These are phyloP conservation scores for Aurelia coerulea DNA, from an alignment of 30 jellyfish, hydroid and myxozoan genomes.

Conservation along the genomic window DNA sequence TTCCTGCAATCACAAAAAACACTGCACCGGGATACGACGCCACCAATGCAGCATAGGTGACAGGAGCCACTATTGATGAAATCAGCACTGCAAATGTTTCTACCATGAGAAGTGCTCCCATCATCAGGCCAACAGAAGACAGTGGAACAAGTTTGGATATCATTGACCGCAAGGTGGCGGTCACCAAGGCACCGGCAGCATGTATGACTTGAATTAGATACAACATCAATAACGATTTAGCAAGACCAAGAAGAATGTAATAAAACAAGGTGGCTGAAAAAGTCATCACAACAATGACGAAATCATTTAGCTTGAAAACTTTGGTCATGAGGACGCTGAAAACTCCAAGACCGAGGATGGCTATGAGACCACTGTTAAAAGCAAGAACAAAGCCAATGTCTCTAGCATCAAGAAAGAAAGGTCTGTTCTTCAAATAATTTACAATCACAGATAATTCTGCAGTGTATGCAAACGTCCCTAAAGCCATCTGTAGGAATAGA, in stretches of 20 bases:
- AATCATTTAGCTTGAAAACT: constrained; percentile 1
- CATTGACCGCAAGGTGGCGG: constrained; percentile 14
- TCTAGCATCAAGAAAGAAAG: background rate
- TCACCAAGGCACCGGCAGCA: constrained; percentile 1
- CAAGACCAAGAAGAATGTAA: constrained; percentile 2
- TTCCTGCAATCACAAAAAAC: background rate
- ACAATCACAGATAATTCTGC: constrained; percentile 8
- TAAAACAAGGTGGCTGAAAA: background rate
- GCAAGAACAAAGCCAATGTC: constrained; percentile 12
- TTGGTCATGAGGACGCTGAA: background rate
- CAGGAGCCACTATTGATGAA: constrained; percentile 13
- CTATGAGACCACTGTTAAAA: background rate
- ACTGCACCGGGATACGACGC: constrained; percentile 1
- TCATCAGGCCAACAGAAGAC: background rate
- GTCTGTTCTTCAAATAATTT: background rate
- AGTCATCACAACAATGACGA: background rate
- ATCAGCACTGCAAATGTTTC: background rate
- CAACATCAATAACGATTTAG: constrained; percentile 4
- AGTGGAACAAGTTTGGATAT: background rate
- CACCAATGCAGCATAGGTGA: constrained; percentile 3
- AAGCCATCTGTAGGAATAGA: background rate
- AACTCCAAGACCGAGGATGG: constrained; percentile 10
- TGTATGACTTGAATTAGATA: background rate
- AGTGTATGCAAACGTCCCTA: background rate
- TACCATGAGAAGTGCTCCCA: constrained; percentile 15